Conservation (phyloP, 1,140 invertebrate genomes). For the Magallana angulata region DNA sequence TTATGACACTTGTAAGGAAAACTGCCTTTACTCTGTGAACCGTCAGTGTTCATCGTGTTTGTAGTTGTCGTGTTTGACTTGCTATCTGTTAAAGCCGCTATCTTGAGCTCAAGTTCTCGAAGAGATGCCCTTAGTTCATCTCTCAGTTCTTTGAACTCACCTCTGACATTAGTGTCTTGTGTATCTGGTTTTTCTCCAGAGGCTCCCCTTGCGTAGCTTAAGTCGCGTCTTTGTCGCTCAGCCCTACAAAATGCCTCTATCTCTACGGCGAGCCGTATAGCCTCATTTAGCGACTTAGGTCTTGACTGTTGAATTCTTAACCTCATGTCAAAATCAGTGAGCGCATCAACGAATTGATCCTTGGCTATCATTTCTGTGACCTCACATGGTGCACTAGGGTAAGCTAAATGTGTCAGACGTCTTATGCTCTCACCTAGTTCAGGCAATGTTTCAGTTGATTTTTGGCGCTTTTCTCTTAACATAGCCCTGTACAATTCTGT, state of each 20-base stretch:
- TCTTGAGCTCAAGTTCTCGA: not conserved
- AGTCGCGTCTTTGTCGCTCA: constrained; percentile 25
- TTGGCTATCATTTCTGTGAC: constrained; percentile 56
- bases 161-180: not conserved
- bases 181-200: not conserved
- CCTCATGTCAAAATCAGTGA: constrained; percentile 51
- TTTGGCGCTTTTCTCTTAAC: constrained; percentile 52
- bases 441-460: constrained; percentile 50
- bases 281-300: constrained; percentile 56
- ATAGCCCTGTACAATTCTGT: constrained; percentile 53
- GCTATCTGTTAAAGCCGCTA: not conserved
- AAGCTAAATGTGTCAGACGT: constrained; percentile 49
- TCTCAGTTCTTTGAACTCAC: not conserved
- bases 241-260: constrained; percentile 47
- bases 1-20: constrained; percentile 23
- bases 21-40: not conserved
- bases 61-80: not conserved
- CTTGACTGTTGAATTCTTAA: constrained; percentile 48
- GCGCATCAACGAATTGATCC: constrained; percentile 56
- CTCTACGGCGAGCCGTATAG: constrained; percentile 56
- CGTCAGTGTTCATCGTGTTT: too few species aligned
- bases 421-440: constrained; percentile 59
- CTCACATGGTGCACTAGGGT: constrained; percentile 49
- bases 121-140: not conserved
- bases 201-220: not conserved